phyloP scores from a whole-genome alignment of 2,113 vertebrate genomes.

The Sylvia atricapilla region DNA sequence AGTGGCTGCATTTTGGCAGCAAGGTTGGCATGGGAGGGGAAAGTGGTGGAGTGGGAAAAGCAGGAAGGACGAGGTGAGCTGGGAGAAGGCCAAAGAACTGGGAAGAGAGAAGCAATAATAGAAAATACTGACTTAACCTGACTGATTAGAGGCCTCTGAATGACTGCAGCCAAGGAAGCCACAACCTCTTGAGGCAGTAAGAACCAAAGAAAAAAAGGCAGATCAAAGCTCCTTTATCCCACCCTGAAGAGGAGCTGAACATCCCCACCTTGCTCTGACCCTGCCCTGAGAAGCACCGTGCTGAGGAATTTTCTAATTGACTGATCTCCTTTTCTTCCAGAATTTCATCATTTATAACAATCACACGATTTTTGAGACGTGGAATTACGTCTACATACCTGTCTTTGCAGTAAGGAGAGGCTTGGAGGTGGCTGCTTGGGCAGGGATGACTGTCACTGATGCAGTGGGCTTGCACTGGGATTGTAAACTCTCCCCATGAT shows the following conservation, averaged over 20 bases:
- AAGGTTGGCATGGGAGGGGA: background rate
- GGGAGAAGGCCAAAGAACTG: background rate
- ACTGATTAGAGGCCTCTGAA: background rate
- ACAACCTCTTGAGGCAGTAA: background rate
- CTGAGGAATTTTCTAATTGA: background rate
- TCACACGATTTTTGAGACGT: fast-evolving
- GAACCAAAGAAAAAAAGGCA: background rate
- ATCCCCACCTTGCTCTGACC: background rate
- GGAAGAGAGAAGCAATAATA: background rate
- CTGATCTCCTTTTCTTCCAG: background rate
- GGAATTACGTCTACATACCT: background rate
- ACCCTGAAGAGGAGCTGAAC: background rate
- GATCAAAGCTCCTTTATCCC: background rate
- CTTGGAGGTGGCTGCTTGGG: background rate
- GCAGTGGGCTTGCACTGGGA: background rate
- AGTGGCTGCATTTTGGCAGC: background rate
- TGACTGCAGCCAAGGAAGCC: background rate
- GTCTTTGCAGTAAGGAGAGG: constrained; percentile 31
- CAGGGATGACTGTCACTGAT: background rate
- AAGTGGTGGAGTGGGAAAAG: background rate
- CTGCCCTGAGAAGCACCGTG: fast-evolving
- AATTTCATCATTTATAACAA: fast-evolving
- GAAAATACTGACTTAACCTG: background rate
- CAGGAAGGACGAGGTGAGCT: background rate
- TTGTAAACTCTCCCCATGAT: background rate